Evolutionary conservation across 2,888 invertebrate species (phyloP).

Genomic region (Oscheius onirici): DNA sequence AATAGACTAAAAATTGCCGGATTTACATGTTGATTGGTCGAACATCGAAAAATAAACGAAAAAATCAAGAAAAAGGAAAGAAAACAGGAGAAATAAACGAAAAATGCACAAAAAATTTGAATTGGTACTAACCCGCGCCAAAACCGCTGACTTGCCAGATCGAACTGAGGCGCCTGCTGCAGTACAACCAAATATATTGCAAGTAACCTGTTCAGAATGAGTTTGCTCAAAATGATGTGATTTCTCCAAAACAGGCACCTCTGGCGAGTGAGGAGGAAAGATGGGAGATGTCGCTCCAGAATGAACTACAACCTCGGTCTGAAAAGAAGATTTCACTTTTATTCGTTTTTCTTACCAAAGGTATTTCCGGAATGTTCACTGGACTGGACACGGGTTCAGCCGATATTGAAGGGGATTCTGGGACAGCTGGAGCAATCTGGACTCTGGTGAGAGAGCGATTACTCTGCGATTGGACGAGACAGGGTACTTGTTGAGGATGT

Average conservation of each 20-base stretch:
- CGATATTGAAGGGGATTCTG: not conserved
- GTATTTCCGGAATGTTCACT: slow-evolving; percentile 19
- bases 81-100: too few relatives aligned
- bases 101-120: too few relatives aligned
- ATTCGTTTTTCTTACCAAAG: not conserved
- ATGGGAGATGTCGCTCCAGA: slow-evolving; percentile 53
- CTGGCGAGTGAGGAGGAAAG: slow-evolving; percentile 8
- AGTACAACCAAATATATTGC: too few relatives aligned
- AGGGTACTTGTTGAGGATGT: not conserved
- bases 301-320: slow-evolving; percentile 56
- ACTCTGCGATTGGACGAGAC: not conserved
- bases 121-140: too few relatives aligned
- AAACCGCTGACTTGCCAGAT: too few relatives aligned
- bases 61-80: too few relatives aligned
- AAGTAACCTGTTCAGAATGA: too few relatives aligned
- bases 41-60: too few relatives aligned
- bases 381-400: not conserved
- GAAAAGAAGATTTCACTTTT: not conserved
- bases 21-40: too few relatives aligned
- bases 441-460: not conserved
- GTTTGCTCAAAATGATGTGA: not conserved
- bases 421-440: slow-evolving; percentile 20
- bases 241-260: not conserved
- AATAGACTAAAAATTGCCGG: too few relatives aligned
- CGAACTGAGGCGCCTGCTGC: too few relatives aligned